Evolutionary conservation across 2,797 vertebrate genomes (phyloP), one percentile per base, ranked within the genome.

Genomic region (Periophthalmus magnuspinnatus): DNA sequence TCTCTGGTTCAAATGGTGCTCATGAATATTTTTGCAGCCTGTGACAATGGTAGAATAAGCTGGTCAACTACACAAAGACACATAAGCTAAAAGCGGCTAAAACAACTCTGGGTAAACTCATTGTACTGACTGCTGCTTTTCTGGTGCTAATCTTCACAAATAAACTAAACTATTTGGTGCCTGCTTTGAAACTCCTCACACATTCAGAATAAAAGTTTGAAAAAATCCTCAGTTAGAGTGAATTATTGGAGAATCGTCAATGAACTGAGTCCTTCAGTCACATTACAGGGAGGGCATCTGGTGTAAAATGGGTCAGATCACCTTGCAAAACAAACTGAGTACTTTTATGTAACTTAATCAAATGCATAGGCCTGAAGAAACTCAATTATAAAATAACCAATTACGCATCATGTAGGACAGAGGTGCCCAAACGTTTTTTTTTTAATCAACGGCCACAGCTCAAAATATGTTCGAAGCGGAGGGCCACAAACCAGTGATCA

Each of bases 131-230:
- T 78, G 85, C 82, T 90, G 84, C 84, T 87, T 19, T 68, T 71
- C 75, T 5, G 45, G 69, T 75, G 75, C 69, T 73, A 65, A 80
- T 74, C 77, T 76, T 85, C 83, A 74, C 71, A 69, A 88, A 89
- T 91, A 92, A 57, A 93, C 91, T 69, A 28, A 84, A 65, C 41
- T 60, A 77, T 72, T 74, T 67, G 50, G 82, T 71, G 57, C 32
- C 5, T 1, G 17, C 65, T 73, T 45, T 69, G 38, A 34, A 11
- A 34, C n/a, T 60, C 2, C 16, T 57, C 55, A 57, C 5, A 57
- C 28, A 32, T 57, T 57, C 19, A 24, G 57, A 57, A 57, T 57
- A 32, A 57, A 57, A 32, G 24, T 57, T 52, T 14, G 55, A 32
- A 28, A 32, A 57, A 57, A 3, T 24, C 19, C 7, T 24, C 11